Conservation (phyloP, 2,888 invertebrate genomes). For the Buathra laborator region DNA sequence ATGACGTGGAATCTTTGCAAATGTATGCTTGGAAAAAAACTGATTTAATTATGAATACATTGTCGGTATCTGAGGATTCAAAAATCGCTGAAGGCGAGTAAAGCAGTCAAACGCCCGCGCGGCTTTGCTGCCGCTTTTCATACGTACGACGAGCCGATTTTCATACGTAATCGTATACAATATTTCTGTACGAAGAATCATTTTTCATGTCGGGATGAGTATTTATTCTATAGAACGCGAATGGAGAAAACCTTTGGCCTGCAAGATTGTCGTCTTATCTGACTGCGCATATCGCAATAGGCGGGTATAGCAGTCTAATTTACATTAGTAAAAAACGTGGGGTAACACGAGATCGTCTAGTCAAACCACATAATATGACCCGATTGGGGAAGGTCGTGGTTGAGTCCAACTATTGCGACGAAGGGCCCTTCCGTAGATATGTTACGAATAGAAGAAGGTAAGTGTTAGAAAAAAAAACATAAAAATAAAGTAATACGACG, state of each 20-base stretch:
- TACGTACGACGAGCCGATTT: background rate
- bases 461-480: background rate
- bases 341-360: constrained; percentile 55
- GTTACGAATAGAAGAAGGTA: background rate
- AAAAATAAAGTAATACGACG: background rate
- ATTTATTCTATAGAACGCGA: background rate
- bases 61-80: too few species aligned
- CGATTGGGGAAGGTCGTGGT: constrained; percentile 62
- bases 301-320: constrained; percentile 20
- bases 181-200: background rate
- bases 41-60: too few species aligned
- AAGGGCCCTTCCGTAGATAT: background rate
- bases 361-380: constrained; percentile 64
- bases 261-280: background rate
- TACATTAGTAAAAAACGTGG: constrained; percentile 22
- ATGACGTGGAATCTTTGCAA: too few species aligned
- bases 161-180: background rate
- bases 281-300: constrained; percentile 15
- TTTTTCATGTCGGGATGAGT: background rate
- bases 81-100: too few species aligned
- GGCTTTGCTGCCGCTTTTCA: background rate
- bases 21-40: too few species aligned
- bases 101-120: too few species aligned
- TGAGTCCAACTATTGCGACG: constrained; percentile 44
- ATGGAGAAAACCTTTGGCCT: background rate